Base-by-base conservation (phyloP, 2,797 vertebrate species). In the Alauda arvensis region DNA sequence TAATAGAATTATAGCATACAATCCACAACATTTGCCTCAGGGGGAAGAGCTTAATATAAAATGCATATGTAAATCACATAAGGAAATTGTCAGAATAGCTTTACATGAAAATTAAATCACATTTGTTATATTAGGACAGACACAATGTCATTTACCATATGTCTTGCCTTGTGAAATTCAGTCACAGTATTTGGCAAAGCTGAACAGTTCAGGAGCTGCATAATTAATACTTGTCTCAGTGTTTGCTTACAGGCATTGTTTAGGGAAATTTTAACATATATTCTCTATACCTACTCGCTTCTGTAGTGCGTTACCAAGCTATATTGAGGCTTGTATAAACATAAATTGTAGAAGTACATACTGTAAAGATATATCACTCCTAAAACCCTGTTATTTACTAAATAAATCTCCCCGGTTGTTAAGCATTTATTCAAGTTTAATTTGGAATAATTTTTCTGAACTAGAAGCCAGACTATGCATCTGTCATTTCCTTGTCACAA, bases 11-110 rank as follows among this genome's bases (percentile, higher is more conserved):
- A 51, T 10, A 65, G 26, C 25, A 29, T 77, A 51, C 39, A 68
- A 81, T 33, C 29, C 19, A 77, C 20, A 77, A 40, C 12, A 28
- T 71, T 71, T 1, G 40, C 91, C 89, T 71, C 51, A 65, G 59
- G 72, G 40, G 66, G 75, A 84, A 31, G 33, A 75, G 20, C 78
- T 91, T 86, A 77, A 68, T 68, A 53, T 16, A 80, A 88, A 92
- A 89, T 77, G 45, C 40, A 56, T 66, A 84, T 56, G 69, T 85
- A 93, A 93, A 92, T 85, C 52, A 71, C 72, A 89, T 52, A 79
- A 77, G 60, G 45, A 94, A 89, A 75, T 88, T 92, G 43, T 94
- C 78, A 75, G 72, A 68, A 82, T 40, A 93, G 13, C 40, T 92
- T 86, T 91, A 65, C 51, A 88, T 33, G 72, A 86, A 88, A 93